A percentile compares a stretch with the other conserved stretches of the same genome.
phyloP scores from a whole-genome alignment of 2,113 vertebrate genomes.

The Carassius carassius region DNA sequence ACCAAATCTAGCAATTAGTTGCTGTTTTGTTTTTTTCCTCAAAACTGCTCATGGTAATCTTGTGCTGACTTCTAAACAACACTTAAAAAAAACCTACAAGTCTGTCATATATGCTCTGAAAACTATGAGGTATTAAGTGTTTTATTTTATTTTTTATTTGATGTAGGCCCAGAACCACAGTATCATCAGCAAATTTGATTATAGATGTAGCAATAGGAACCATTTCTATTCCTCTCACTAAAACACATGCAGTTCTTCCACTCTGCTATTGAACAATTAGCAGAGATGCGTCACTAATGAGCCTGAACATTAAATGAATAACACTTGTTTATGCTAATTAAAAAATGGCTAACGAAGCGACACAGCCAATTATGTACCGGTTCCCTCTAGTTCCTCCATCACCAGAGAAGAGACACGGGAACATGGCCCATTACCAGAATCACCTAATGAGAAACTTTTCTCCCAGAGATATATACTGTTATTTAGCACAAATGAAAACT shows the following conservation, averaged over 20 bases:
- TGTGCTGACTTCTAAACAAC: background rate
- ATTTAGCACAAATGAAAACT: background rate
- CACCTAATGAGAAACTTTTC: conserved; percentile 10
- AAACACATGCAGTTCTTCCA: background rate
- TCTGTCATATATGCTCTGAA: no score
- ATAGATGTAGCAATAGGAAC: conserved; percentile 3
- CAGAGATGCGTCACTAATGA: conserved; percentile 38
- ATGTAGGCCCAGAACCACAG: no score
- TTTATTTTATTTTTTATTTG: no score
- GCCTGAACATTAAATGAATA: conserved; percentile 54
- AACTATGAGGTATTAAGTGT: no score
- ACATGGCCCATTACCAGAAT: conserved; percentile 36
- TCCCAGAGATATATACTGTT: conserved; percentile 24
- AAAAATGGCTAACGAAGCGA: conserved; percentile 55
- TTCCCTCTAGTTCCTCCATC: conserved; percentile 37
- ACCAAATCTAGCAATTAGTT: background rate
- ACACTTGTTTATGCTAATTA: conserved; percentile 59
- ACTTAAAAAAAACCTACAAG: background rate
- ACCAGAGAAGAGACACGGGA: conserved; percentile 36
- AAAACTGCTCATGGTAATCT: background rate
- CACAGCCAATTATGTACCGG: conserved; percentile 40
- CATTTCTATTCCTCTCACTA: conserved; percentile 16
- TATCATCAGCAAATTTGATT: no score
- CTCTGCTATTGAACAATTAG: conserved; percentile 43
- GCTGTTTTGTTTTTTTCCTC: background rate